phyloP scores from a whole-genome alignment of 2,797 vertebrate species.

The Merluccius polli region DNA sequence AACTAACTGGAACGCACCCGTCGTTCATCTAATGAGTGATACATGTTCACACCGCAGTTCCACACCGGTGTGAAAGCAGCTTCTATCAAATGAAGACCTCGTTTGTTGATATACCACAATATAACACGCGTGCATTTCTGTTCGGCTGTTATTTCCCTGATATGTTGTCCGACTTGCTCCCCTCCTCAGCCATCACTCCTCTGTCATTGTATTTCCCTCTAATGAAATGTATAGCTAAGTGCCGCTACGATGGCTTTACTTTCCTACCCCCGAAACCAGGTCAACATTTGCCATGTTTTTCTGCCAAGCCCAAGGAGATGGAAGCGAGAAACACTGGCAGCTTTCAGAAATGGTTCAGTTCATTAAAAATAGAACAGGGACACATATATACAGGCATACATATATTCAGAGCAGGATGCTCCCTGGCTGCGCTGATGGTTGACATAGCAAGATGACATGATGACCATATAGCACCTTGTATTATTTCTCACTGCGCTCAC shows the following conservation, averaged over 20 bases:
- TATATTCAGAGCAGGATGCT: not conserved
- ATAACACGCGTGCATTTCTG: too few relatives aligned
- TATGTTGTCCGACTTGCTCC: not conserved
- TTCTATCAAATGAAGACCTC: too few relatives aligned
- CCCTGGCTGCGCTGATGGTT: not conserved
- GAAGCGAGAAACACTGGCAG: constrained; percentile 32
- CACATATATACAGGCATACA: not conserved
- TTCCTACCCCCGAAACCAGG: constrained; percentile 19
- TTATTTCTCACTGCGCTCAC: too few relatives aligned
- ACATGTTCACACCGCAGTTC: not conserved
- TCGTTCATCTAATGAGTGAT: not conserved
- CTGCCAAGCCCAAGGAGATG: constrained; percentile 30
- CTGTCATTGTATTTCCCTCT: not conserved
- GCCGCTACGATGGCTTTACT: not conserved
- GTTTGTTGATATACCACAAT: too few relatives aligned
- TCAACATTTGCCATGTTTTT: constrained; percentile 29
- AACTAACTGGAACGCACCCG: not conserved
- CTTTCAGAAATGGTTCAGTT: constrained; percentile 43
- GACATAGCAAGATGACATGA: not conserved
- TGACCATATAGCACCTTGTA: not conserved
- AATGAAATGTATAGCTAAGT: constrained; percentile 14
- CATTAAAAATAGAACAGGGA: constrained; percentile 21
- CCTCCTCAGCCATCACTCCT: not conserved
- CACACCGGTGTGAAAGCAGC: not conserved
- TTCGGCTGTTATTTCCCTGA: not conserved